Evolutionary conservation across 2,113 vertebrate species (phyloP).

Genomic region (Garra rufa): DNA sequence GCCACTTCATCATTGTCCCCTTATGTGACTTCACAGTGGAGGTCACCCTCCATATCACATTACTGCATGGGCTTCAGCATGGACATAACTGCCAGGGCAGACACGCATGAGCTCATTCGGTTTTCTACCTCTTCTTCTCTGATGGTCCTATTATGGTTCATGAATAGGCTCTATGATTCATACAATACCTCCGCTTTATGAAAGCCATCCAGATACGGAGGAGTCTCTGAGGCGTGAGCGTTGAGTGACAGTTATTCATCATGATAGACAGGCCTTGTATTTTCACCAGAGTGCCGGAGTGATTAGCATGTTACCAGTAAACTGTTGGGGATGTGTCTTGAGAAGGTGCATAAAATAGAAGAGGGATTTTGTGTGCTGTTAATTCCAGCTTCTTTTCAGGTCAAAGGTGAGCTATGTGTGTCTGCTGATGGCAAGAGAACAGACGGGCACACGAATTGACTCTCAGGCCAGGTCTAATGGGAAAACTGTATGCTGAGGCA

Average conservation of each 20-base stretch:
- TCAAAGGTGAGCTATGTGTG: slow-evolving; percentile 38
- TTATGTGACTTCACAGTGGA: slow-evolving; percentile 32
- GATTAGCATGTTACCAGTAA: slow-evolving; percentile 29
- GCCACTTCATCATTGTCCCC: slow-evolving; percentile 35
- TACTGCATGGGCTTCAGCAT: slow-evolving; percentile 40
- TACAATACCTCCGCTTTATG: slow-evolving; percentile 24
- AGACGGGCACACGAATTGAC: not conserved
- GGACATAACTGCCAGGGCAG: slow-evolving; percentile 38
- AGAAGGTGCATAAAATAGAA: not conserved
- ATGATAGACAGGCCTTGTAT: not conserved
- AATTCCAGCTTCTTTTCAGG: slow-evolving; percentile 33
- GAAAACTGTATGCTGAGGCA: slow-evolving; percentile 8
- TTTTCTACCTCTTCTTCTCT: slow-evolving; percentile 12
- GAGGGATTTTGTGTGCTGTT: not conserved
- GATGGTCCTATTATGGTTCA: slow-evolving; percentile 42
- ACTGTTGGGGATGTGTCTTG: slow-evolving; percentile 27
- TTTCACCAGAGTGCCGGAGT: not conserved
- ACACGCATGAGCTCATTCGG: slow-evolving; percentile 19
- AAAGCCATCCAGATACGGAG: slow-evolving; percentile 18
- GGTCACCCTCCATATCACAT: slow-evolving; percentile 59
- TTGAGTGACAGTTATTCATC: slow-evolving; percentile 2
- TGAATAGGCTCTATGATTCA: slow-evolving; percentile 35
- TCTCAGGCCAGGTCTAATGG: slow-evolving; percentile 13
- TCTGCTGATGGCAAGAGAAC: not conserved
- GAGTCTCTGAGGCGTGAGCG: slow-evolving; percentile 7